Evolutionary conservation across 2,113 vertebrate species (phyloP).

Genomic region (Zosterops japonicus): DNA sequence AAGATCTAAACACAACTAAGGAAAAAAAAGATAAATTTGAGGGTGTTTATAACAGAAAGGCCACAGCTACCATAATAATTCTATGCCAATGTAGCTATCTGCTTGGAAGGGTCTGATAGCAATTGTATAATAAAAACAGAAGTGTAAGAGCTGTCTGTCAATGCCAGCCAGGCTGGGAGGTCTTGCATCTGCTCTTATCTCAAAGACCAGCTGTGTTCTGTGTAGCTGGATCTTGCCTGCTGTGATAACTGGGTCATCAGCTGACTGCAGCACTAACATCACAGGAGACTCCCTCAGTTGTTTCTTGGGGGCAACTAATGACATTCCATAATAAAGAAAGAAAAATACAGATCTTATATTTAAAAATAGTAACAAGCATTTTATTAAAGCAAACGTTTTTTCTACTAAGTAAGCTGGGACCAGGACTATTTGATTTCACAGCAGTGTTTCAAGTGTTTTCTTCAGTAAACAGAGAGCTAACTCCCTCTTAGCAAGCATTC

Average conservation of each 20-base stretch:
- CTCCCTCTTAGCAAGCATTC: not conserved
- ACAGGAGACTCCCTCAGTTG: not conserved
- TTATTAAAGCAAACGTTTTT: not conserved
- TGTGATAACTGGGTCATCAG: constrained; percentile 38
- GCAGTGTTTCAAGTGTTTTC: not conserved
- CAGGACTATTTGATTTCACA: not conserved
- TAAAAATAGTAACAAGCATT: not conserved
- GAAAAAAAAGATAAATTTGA: not conserved
- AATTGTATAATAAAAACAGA: not conserved
- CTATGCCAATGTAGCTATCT: not conserved
- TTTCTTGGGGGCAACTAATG: not conserved
- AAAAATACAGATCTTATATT: not conserved
- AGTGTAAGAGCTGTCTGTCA: not conserved
- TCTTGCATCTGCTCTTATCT: constrained; percentile 37
- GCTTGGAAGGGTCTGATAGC: not conserved
- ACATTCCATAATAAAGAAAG: not conserved
- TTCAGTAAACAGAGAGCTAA: not conserved
- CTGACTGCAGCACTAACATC: not conserved
- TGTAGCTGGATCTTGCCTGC: constrained; percentile 1
- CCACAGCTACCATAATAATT: not conserved
- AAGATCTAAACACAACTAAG: not conserved
- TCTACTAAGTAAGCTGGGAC: not conserved
- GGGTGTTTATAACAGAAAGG: not conserved
- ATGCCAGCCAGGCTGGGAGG: not conserved
- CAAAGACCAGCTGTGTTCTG: not conserved